phyloP scores from a whole-genome alignment of 2,797 vertebrate species.

The Microctenopoma stevenorrisi region DNA sequence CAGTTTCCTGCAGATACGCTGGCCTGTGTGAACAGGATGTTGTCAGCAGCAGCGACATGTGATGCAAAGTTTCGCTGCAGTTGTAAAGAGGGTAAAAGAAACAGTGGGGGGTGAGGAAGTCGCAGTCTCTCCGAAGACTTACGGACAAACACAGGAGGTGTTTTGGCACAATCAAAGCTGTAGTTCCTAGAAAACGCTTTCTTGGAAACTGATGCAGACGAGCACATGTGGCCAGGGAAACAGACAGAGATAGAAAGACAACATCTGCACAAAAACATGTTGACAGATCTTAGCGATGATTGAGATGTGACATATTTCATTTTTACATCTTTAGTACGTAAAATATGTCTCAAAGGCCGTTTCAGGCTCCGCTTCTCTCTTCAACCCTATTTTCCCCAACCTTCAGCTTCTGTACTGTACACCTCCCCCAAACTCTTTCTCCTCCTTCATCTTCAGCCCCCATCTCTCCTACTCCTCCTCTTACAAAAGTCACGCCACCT shows the following conservation, averaged over 20 bases:
- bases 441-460: constrained; percentile 10
- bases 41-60: constrained; percentile 12
- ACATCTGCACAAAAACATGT: not conserved
- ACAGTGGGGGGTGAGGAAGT: constrained; percentile 36
- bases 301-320: not conserved
- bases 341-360: constrained; percentile 20
- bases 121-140: constrained; percentile 25
- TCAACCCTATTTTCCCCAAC: not conserved
- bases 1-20: constrained; percentile 61
- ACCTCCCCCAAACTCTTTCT: not conserved
- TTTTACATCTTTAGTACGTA: not conserved
- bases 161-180: constrained; percentile 23
- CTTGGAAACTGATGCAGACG: constrained; percentile 44
- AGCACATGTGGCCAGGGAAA: constrained; percentile 20
- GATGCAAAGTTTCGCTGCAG: constrained; percentile 16
- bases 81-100: constrained; percentile 19
- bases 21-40: constrained; percentile 56
- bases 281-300: not conserved
- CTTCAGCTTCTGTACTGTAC: not conserved
- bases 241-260: not conserved
- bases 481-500: constrained; percentile 49
- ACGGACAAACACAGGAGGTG: constrained; percentile 13
- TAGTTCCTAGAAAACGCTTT: constrained; percentile 52
- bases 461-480: constrained; percentile 22
- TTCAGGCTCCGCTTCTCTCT: not conserved